These are phyloP conservation scores for Chaetorhynchus papuensis DNA, from an alignment of 2,113 vertebrate genomes.

Conservation along the genomic window DNA sequence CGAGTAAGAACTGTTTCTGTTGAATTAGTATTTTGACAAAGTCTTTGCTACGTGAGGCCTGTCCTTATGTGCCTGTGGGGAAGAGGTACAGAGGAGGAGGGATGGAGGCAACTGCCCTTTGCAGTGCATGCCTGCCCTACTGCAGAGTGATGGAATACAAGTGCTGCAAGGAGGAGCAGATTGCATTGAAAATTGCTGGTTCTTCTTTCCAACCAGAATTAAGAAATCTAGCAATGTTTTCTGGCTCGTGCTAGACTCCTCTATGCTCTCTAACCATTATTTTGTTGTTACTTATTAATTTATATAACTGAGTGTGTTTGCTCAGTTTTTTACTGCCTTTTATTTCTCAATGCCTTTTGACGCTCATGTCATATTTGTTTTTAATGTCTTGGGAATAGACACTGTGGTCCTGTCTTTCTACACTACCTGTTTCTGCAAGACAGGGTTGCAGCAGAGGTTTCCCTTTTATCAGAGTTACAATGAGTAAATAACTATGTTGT, in stretches of 20 bases:
- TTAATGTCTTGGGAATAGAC: not conserved
- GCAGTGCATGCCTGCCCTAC: rapidly evolving
- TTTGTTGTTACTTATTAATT: not conserved
- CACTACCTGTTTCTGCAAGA: not conserved
- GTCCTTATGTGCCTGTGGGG: not conserved
- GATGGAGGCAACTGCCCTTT: not conserved
- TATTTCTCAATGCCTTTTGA: not conserved
- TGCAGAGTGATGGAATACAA: not conserved
- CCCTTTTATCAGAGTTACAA: not conserved
- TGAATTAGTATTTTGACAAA: not conserved
- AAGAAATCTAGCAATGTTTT: not conserved
- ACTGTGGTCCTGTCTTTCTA: not conserved
- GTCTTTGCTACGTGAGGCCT: not conserved
- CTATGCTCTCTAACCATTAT: not conserved
- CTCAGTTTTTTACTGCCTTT: not conserved
- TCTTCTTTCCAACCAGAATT: not conserved
- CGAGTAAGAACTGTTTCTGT: not conserved
- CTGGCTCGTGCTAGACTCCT: not conserved
- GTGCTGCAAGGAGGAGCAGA: not conserved
- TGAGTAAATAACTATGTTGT: not conserved
- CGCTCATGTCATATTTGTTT: not conserved
- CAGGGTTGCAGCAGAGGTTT: not conserved
- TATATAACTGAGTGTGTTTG: not conserved
- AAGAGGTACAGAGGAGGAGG: not conserved
- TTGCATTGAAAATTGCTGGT: not conserved